Base-by-base conservation (phyloP, 2,797 vertebrate genomes). In the Syngnathus acus region DNA sequence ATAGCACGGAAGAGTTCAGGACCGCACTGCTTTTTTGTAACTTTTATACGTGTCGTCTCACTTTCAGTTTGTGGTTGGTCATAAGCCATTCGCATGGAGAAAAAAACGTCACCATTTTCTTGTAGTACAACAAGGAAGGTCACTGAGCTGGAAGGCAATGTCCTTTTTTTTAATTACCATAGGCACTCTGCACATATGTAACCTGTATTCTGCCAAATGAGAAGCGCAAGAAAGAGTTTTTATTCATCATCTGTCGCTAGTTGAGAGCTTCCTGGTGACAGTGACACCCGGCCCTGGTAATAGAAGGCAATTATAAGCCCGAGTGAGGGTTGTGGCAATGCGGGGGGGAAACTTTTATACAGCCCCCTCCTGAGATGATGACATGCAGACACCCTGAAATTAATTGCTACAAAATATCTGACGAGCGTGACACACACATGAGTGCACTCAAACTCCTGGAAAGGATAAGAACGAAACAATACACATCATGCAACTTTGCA, bases 381-480 rank as follows among this genome's bases (percentile, higher is more conserved):
- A 89, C 84, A 88, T 78, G 82, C 82, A 88, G 86, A 88, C 86
- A 88, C 84, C 89, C 82, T 84, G 78, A 84, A 87, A 89, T 89
- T 87, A 89, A 89, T 89, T 89, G 84, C 84, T 88, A 88, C 87
- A 88, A 88, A 91, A 89, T 86, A 88, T 88, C 86, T 89, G 84
- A 87, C 79, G 73, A 79, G 83, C 79, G 82, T 74, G 82, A 86
- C 81, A 72, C 79, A 84, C 82, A 86, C 85, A 84, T 71, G 71
- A 77, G 62, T 74, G 76, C 40, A 84, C 81, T 83, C 85, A 85
- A 88, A 88, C 87, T 89, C 86, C 86, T 88, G 80, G 86, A 88
- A 88, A 87, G 84, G 79, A 83, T 72, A 79, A 84, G 80, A 84
- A 86, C 78, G 79, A 87, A 88, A 87, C 86, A 86, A 86, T 86